Base-by-base conservation (phyloP, 23 tunicate genomes). In the Corella eumyota region DNA sequence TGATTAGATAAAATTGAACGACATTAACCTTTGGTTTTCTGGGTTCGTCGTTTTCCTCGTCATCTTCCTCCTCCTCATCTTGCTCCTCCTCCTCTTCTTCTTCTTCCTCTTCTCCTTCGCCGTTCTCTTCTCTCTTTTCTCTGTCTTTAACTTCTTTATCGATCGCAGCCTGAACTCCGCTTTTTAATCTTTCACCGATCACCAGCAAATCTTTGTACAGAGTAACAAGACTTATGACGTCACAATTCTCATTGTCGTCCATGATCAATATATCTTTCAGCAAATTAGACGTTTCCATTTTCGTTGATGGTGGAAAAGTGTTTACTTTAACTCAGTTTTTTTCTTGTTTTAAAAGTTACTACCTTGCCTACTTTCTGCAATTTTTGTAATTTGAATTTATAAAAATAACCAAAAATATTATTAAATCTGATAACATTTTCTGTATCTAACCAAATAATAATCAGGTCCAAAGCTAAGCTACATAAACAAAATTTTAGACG, bases 71-170 rank as follows among this genome's bases (percentile, higher is more conserved):
- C 28, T 73, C 71, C 4, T 69, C 82, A 19, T 84, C 73, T 19
- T 84, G 83, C 24, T 51, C 64, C 25, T 73, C 92, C 36, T 80
- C 79, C 34, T 72, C 79, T 27, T 72, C 79, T n/a, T 74, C 81
- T 5, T 58, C 73, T 13, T 70, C 78, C 22, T 49, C 62, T n/a
- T 45, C 56, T 22, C 48, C 68, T 3, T 68, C 92, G 25, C 64
- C 94, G 3, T 66, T 47, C 32, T 81, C 80, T n/a, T 59, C 76
- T 62, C 52, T 68, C 65, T 67, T 62, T n/a, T 78, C 68, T 30
- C 59, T 70, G 4, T 62, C 64, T 1, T 33, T 65, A 25, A 72
- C 77, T 19, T 84, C 83, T 27, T 69, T 54, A 30, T 75, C 71
- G 19, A 84, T 79, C 7, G 83, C 70, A 7, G 52, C 54, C 56